These are phyloP conservation scores for Opisthocomus hoazin DNA, from an alignment of 2,113 vertebrate species.

Conservation along the genomic window DNA sequence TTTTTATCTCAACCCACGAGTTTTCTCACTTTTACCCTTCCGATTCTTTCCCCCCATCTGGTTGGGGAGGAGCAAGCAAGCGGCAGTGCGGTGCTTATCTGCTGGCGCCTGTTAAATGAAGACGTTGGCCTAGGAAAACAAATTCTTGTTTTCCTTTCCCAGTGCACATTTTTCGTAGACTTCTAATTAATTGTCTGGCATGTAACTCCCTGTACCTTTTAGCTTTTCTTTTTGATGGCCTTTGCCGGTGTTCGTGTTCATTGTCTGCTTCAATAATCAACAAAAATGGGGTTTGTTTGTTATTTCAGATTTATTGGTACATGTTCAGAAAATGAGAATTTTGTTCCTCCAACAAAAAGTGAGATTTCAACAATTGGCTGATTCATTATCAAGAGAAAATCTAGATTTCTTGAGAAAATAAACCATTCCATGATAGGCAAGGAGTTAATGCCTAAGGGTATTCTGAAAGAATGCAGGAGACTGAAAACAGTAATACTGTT, in stretches of 20 bases:
- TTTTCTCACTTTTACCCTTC: no score
- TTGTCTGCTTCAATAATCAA: neutral
- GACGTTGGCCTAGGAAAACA: neutral
- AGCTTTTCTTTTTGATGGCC: neutral
- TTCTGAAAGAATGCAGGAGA: neutral
- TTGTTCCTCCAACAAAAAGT: neutral
- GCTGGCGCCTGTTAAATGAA: no score
- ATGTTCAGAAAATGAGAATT: neutral
- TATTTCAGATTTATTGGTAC: neutral
- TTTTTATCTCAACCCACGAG: no score
- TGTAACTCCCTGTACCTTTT: neutral
- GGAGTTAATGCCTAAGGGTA: neutral
- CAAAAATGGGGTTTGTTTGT: neutral
- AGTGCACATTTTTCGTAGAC: neutral
- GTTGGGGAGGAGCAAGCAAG: no score
- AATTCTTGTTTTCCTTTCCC: neutral
- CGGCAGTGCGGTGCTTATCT: no score
- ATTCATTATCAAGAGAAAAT: neutral
- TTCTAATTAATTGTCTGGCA: neutral
- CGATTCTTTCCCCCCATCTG: no score
- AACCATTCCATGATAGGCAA: neutral
- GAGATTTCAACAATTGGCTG: neutral
- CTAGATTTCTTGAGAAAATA: neutral
- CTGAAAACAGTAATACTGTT: neutral
- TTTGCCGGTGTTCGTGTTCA: neutral